Percentiles rank a stretch among this genome's conserved stretches.
phyloP scores from a whole-genome alignment of 1,140 invertebrate genomes.

The Caerostris extrusa region DNA sequence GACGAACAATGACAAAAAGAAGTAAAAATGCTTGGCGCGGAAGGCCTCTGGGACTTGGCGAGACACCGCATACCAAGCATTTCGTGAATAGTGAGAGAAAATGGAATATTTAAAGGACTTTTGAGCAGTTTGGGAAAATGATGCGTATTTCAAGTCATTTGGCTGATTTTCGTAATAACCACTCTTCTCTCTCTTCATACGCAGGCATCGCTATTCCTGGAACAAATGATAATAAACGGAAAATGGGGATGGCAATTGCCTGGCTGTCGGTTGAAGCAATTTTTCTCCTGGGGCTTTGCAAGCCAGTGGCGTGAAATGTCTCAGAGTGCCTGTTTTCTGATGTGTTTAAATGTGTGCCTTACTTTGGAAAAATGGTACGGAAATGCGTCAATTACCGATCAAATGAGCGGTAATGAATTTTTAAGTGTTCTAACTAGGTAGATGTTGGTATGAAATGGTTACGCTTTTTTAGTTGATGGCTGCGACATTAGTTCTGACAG shows the following conservation, averaged over 20 bases:
- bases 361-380: background rate
- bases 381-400: background rate
- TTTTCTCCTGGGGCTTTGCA: constrained; percentile 24
- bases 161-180: constrained; percentile 45
- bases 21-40: background rate
- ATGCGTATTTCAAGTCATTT: constrained; percentile 33
- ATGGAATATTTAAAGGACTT: constrained; percentile 61
- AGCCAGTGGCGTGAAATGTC: background rate
- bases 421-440: background rate
- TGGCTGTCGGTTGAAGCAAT: background rate
- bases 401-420: constrained; percentile 23
- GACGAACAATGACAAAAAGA: constrained; percentile 8
- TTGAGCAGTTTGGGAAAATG: constrained; percentile 53
- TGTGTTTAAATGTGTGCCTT: constrained; percentile 5
- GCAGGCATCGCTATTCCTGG: background rate
- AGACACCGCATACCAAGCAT: background rate
- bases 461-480: background rate
- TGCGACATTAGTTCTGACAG: background rate
- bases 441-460: background rate
- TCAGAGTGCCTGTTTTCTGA: constrained; percentile 7
- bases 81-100: background rate
- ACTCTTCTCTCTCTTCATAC: background rate
- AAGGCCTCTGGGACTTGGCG: background rate
- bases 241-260: constrained; percentile 28
- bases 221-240: constrained; percentile 46